phyloP scores from a whole-genome alignment of 2,113 vertebrate species.

The Pituophis catenifer region DNA sequence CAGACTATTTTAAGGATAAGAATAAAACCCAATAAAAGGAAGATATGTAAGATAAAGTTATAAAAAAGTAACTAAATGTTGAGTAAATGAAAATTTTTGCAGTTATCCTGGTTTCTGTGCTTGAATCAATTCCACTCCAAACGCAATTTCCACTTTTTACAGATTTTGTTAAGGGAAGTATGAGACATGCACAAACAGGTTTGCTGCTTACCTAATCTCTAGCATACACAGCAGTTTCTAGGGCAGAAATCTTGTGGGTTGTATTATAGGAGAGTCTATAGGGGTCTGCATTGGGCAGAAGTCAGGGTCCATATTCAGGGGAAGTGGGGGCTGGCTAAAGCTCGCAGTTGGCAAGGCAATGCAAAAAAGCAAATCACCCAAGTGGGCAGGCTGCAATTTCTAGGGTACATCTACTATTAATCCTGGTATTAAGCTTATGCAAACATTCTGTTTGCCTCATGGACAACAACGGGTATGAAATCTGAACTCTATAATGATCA shows the following conservation, averaged over 20 bases:
- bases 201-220: not conserved
- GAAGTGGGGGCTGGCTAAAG: not conserved
- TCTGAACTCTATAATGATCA: not conserved
- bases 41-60: not conserved
- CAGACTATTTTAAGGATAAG: not conserved
- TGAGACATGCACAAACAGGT: not conserved
- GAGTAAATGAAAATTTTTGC: not conserved
- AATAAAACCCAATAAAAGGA: not conserved
- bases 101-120: not conserved
- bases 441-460: not conserved
- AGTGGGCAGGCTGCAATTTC: not conserved
- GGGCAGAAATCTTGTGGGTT: not conserved
- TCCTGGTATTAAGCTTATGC: not conserved
- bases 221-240: not conserved
- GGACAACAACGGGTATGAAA: not conserved
- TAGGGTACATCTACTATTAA: not conserved
- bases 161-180: accelerated
- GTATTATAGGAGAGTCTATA: not conserved
- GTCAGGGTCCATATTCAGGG: not conserved
- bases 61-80: not conserved
- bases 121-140: not conserved
- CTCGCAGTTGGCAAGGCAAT: not conserved
- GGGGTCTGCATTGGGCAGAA: not conserved
- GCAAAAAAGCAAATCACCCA: not conserved
- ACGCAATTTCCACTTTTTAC: not conserved